Base-by-base conservation (phyloP, 2,113 vertebrate species). In the Rhinogobius similis region DNA sequence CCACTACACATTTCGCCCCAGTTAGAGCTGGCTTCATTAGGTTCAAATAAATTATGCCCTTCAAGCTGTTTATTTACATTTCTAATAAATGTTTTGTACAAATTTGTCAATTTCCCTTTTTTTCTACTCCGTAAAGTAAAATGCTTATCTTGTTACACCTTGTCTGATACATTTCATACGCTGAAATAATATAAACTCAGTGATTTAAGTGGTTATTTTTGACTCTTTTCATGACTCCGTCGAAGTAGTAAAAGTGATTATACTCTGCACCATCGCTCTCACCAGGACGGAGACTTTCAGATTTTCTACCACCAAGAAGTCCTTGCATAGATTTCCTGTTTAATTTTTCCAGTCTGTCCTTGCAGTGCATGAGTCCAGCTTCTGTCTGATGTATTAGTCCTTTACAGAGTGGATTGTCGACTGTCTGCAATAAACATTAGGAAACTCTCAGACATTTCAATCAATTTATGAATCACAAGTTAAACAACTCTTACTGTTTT, bases 11-110 rank as follows among this genome's bases (percentile, higher is more conserved):
- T 81, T 73, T 72, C 41, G n/a, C 64, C 56, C 71, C 77, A 55
- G 82, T 75, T 79, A 69, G 84, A 88, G 84, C 88, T 86, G 75
- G 70, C 83, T 78, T 81, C 55, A 78, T 81, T 86, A 48, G 83
- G 86, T 87, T 87, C 76, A 84, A 78, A 88, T 84, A 76, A 87
- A 80, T 90, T 83, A 89, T 84, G 79, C 77, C 72, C 76, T 63
- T 73, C 85, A 86, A 86, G 78, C 81, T 84, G 87, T 92, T 90
- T 85, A 82, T 86, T 79, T 85, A 26, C 27, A 89, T 89, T 91
- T 89, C 23, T 87, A 93, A 90, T 89, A 90, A 93, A 92, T 81
- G 62, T 89, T 91, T 92, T 90, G 86, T 92, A 92, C 82, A 89
- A 83, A 81, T 82, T 18, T 20, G 58, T 12, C 29, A n/a, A 44